Evolutionary conservation across 37 sponge, comb jelly and placozoan genomes (phyloP).

Genomic region (Halichondria panicea): DNA sequence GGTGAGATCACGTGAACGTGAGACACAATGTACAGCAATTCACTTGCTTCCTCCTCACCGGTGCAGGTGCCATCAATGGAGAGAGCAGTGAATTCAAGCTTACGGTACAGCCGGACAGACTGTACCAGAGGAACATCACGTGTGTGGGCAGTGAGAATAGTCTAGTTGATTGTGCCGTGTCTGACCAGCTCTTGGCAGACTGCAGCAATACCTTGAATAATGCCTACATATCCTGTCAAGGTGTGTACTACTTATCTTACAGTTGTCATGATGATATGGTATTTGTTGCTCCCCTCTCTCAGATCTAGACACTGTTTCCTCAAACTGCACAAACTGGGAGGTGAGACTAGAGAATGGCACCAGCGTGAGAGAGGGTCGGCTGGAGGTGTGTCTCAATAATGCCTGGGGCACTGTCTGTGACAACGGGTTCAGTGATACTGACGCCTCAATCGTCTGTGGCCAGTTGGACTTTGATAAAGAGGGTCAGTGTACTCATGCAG

Average conservation of each 20-base stretch:
- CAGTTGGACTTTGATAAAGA: constrained; percentile 23
- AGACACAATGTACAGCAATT: too few species aligned
- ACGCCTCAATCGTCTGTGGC: constrained; percentile 43
- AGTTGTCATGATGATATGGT: neutral
- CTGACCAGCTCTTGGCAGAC: too few species aligned
- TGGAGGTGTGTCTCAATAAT: constrained; percentile 45
- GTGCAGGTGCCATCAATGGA: neutral
- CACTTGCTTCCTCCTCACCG: too few species aligned
- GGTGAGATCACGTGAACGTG: too few species aligned
- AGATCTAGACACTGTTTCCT: neutral
- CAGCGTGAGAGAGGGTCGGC: constrained; percentile 12
- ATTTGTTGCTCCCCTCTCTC: neutral
- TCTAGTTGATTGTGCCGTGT: neutral
- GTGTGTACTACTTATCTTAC: neutral
- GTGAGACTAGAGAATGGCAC: constrained; percentile 30
- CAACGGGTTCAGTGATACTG: constrained; percentile 5
- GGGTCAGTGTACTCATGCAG: too few species aligned
- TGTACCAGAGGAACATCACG: neutral
- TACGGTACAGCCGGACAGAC: neutral
- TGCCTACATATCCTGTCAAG: constrained; percentile 13
- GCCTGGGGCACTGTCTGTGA: constrained; percentile 52
- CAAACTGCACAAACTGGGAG: constrained; percentile 23
- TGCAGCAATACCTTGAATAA: neutral
- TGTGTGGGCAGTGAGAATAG: neutral
- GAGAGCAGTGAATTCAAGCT: neutral